These are phyloP conservation scores for Thamnaconus septentrionalis DNA, from an alignment of 2,113 vertebrate genomes.

Conservation along the genomic window DNA sequence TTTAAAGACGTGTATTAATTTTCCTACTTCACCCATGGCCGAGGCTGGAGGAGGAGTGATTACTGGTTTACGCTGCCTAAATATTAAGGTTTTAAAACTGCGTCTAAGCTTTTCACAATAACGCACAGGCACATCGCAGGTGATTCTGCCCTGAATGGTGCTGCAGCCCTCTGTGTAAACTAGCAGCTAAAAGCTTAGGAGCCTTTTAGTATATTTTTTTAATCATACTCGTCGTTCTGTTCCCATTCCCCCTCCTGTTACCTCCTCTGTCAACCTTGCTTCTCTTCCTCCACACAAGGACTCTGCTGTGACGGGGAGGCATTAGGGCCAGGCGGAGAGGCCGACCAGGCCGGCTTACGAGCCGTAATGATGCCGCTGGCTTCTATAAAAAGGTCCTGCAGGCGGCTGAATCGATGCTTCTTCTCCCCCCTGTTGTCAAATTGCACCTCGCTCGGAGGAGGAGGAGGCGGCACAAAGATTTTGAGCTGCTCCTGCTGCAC, in stretches of 20 bases:
- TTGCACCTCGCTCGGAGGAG: constrained; percentile 44
- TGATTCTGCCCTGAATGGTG: not conserved
- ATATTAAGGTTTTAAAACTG: constrained; percentile 25
- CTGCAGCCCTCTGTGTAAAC: too few relatives aligned
- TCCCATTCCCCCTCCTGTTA: constrained; percentile 1
- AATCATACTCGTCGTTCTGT: too few relatives aligned
- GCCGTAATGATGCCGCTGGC: constrained; percentile 61
- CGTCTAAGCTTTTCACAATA: constrained; percentile 24
- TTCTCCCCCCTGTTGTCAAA: constrained; percentile 59
- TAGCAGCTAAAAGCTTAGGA: too few relatives aligned
- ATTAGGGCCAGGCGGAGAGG: constrained; percentile 34
- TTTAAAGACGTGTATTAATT: constrained; percentile 15
- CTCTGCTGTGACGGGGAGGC: constrained; percentile 20
- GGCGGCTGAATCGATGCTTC: constrained; percentile 68
- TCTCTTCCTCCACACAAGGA: constrained; percentile 20
- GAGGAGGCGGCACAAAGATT: not conserved
- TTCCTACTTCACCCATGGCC: constrained; percentile 6
- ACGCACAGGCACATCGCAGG: constrained; percentile 11
- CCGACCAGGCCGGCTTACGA: constrained; percentile 28
- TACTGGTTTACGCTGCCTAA: constrained; percentile 16
- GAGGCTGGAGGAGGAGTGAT: constrained; percentile 10
- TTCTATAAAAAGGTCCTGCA: constrained; percentile 73
- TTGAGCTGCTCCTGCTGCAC: constrained; percentile 15
- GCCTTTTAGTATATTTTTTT: too few relatives aligned
- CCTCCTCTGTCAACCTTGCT: constrained; percentile 17